These are phyloP conservation scores for Morbakka virulenta DNA, from an alignment of 30 jellyfish, hydroid and myxozoan species.

Conservation along the genomic window DNA sequence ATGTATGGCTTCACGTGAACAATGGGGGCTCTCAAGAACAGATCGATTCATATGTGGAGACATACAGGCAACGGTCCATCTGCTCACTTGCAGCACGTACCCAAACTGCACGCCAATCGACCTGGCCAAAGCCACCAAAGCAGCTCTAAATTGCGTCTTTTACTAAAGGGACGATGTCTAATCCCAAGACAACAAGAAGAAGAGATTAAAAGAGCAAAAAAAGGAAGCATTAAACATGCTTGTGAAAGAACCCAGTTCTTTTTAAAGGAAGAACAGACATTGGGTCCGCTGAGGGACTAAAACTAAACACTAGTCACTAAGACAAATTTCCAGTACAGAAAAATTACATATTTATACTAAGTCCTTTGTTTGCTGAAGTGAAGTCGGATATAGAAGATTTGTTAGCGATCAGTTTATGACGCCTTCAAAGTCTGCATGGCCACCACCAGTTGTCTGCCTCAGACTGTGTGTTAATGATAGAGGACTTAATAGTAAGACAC, in stretches of 20 bases:
- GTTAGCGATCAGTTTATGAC: slow-evolving; percentile 17
- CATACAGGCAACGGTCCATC: too few species aligned
- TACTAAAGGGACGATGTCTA: too few species aligned
- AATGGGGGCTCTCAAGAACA: too few species aligned
- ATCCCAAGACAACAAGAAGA: background rate
- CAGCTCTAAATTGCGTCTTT: too few species aligned
- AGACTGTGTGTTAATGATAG: slow-evolving; percentile 31
- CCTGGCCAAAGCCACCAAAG: too few species aligned
- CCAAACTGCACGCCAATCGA: too few species aligned
- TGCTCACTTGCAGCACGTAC: too few species aligned
- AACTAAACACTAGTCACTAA: background rate
- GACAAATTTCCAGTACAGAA: slow-evolving; percentile 24
- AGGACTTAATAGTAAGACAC: slow-evolving; percentile 27
- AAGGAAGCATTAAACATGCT: too few species aligned
- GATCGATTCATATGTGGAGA: too few species aligned
- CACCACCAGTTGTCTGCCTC: slow-evolving; percentile 33
- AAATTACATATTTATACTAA: slow-evolving; percentile 3
- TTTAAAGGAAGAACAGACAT: slow-evolving; percentile 25
- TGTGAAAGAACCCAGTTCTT: slow-evolving; percentile 20
- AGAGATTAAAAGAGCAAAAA: slow-evolving; percentile 14
- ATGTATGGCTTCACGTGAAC: too few species aligned
- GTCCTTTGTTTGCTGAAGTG: slow-evolving; percentile 24
- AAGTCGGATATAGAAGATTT: slow-evolving; percentile 27
- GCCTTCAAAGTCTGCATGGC: slow-evolving; percentile 22
- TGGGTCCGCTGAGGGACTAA: slow-evolving; percentile 11